Base-by-base conservation (phyloP, 2,888 invertebrate species). In the Acleris cristana region DNA sequence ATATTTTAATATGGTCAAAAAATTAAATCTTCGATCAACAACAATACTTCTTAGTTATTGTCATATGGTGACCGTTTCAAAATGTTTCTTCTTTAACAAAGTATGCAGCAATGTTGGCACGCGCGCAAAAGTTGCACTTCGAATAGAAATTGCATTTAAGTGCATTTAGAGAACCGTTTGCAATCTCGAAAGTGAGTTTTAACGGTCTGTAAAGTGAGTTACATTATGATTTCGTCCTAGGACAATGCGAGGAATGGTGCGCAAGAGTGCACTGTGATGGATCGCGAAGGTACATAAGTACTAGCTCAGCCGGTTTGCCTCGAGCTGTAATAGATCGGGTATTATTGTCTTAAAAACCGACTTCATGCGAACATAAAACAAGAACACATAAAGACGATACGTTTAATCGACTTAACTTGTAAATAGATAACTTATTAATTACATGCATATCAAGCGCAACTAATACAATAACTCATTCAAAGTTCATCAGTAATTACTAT, bases 251-350 rank as follows among this genome's bases (percentile, higher is more conserved):
- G 49, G 60, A 53, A 48, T 54, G 34, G 70, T 73, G 71, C 49
- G 69, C 59, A 51, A 58, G 64, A 67, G 60, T 66, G 57, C 63
- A 67, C 64, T 67, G 72, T 74, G 74, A 74, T 78, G 75, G 74
- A 73, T 70, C 72, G 70, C 72, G 69, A 70, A 74, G 73, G 70
- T 69, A 71, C 71, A 69, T 69, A 72, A 70, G 61, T 40, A 73
- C 74, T 69, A 65, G 71, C 76, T 73, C 53, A 79, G 76, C 84
- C 80, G 76, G 88, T 87, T 87, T 77, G 79, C 84, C 85, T 87
- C 85, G 84, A 73, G 40, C 40, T 78, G 80, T 78, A 84, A 84
- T 78, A 70, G 76, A 86, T 85, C 80, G 74, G 73, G 74, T 79
- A 82, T 83, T 81, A 81, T 80, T 79, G 77, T 79, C 77, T 78